phyloP scores from a whole-genome alignment of 2,888 invertebrate genomes.

The Aphodius granarius region DNA sequence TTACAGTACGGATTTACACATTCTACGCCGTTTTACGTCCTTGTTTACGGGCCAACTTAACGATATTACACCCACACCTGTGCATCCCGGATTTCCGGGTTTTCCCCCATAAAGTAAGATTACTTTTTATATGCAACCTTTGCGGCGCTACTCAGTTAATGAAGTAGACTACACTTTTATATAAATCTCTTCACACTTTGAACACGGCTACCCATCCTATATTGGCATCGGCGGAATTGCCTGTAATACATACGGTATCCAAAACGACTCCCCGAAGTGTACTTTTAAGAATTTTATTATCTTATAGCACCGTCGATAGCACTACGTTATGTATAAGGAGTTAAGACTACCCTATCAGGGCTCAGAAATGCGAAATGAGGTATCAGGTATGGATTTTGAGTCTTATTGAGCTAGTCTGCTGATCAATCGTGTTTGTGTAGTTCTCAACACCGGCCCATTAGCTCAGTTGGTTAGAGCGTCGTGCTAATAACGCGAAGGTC shows the following conservation, averaged over 20 bases:
- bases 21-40: background rate
- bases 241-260: slow-evolving; percentile 19
- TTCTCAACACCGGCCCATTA: slow-evolving; percentile 60
- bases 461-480: slow-evolving; percentile 77
- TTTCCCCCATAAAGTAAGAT: slow-evolving; percentile 2
- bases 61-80: background rate
- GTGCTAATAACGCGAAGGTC: slow-evolving; percentile 78
- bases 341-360: no score
- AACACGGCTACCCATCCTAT: background rate
- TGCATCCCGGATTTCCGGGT: no score
- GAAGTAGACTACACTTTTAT: slow-evolving; percentile 22
- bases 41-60: background rate
- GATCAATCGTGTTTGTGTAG: background rate
- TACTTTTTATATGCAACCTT: slow-evolving; percentile 19
- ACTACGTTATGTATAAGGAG: slow-evolving; percentile 10
- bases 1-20: background rate
- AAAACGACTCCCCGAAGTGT: slow-evolving; percentile 37
- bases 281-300: slow-evolving; percentile 39
- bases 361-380: background rate
- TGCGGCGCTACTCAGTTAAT: slow-evolving; percentile 16
- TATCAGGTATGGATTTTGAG: background rate
- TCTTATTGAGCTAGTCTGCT: background rate
- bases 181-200: slow-evolving; percentile 20
- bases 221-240: slow-evolving; percentile 13
- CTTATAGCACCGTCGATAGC: slow-evolving; percentile 20